phyloP scores from a whole-genome alignment of 92 coral and sea anemone genomes.

The Phenganax stokvisi region DNA sequence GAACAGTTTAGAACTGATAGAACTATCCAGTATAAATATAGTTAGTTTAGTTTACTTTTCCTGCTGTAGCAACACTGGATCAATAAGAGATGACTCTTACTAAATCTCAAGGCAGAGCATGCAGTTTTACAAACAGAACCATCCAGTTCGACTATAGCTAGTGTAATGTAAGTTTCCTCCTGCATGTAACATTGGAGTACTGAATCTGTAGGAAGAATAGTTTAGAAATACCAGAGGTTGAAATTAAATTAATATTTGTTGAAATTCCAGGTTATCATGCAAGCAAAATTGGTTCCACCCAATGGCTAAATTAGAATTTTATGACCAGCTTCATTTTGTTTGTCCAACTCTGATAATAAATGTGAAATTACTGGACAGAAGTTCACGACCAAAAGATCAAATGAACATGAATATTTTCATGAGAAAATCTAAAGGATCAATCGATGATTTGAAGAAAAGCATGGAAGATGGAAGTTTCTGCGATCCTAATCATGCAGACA shows the following conservation, averaged over 20 bases:
- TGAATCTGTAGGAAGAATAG: no score
- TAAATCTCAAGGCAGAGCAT: no score
- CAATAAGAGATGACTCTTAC: no score
- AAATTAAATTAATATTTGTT: not conserved
- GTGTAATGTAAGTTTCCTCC: no score
- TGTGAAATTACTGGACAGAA: not conserved
- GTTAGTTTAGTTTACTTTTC: no score
- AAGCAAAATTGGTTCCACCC: conserved; percentile 15
- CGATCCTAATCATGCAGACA: conserved; percentile 10
- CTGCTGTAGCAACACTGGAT: no score
- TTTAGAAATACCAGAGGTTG: no score
- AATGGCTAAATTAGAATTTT: not conserved
- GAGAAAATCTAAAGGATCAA: conserved; percentile 15
- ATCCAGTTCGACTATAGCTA: no score
- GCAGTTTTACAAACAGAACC: no score
- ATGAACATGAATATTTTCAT: conserved; percentile 30
- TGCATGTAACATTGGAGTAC: no score
- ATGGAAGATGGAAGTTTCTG: not conserved
- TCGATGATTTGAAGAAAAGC: not conserved
- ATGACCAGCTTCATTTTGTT: conserved; percentile 17
- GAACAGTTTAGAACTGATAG: no score
- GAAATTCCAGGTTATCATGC: conserved; percentile 11
- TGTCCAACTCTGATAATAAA: conserved; percentile 18
- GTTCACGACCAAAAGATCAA: not conserved
- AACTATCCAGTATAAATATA: no score